These are phyloP conservation scores for Cynaeus angustus DNA, from an alignment of 2,888 invertebrate genomes.

Conservation along the genomic window DNA sequence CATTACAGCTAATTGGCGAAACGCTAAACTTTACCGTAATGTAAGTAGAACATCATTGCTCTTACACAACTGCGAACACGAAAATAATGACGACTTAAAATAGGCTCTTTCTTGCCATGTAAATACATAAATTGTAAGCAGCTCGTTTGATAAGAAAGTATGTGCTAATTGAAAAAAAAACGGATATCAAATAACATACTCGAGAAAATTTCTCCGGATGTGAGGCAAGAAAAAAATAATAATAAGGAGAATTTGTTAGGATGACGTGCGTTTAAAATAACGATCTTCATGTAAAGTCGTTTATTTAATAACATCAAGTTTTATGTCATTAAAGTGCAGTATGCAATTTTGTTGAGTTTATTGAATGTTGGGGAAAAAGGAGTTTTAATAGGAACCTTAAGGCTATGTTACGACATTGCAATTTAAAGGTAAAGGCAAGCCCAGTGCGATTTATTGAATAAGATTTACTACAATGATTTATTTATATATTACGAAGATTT, in stretches of 20 bases:
- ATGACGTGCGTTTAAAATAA: slow-evolving; percentile 26
- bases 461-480: too few relatives aligned
- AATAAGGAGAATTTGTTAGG: too few relatives aligned
- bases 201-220: too few relatives aligned
- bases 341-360: slow-evolving; percentile 16
- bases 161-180: too few relatives aligned
- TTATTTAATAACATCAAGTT: slow-evolving; percentile 15
- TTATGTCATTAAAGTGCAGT: slow-evolving; percentile 11
- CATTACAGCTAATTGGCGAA: slow-evolving; percentile 50
- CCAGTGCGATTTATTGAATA: too few relatives aligned
- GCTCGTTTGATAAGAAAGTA: too few relatives aligned
- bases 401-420: slow-evolving; percentile 4
- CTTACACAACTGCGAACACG: neutral
- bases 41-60: slow-evolving; percentile 26
- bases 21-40: slow-evolving; percentile 35
- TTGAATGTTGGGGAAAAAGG: slow-evolving; percentile 19
- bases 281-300: slow-evolving; percentile 11
- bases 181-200: slow-evolving; percentile 1
- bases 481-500: too few relatives aligned
- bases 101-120: too few relatives aligned
- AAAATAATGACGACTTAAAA: too few relatives aligned
- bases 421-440: neutral
- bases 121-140: too few relatives aligned
- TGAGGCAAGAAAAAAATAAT: too few relatives aligned
- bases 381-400: slow-evolving; percentile 4